Percentiles rank a stretch among this genome's conserved stretches.
phyloP scores from a whole-genome alignment of 2,797 vertebrate genomes.

The Rhinatrema bivittatum region DNA sequence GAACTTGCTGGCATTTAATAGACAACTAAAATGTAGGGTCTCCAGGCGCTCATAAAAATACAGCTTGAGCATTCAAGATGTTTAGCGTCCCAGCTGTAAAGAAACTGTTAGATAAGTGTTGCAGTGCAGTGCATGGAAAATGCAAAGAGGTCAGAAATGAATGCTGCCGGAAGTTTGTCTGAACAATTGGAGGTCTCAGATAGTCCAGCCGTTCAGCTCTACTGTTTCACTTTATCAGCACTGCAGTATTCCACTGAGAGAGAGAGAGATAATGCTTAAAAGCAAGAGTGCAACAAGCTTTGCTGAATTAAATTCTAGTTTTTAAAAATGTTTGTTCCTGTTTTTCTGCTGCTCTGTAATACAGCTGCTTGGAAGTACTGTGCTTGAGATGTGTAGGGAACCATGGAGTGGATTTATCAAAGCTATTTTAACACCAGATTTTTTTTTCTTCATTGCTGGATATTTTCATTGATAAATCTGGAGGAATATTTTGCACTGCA shows the following conservation, averaged over 20 bases:
- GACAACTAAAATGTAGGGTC: conserved; percentile 75
- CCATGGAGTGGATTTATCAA: no score
- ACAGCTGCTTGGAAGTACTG: no score
- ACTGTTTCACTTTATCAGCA: conserved; percentile 22
- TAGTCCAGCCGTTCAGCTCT: conserved; percentile 21
- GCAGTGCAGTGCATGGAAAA: conserved; percentile 51
- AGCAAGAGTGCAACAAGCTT: no score
- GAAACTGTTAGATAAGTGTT: conserved; percentile 67
- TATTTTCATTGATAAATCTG: no score
- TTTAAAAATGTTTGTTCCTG: no score
- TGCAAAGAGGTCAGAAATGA: conserved; percentile 47
- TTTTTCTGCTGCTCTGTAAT: no score
- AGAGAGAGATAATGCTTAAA: no score
- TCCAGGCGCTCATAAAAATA: conserved; percentile 69
- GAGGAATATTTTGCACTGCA: no score
- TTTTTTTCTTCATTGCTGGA: no score
- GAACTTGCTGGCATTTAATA: conserved; percentile 79
- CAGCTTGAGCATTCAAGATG: conserved; percentile 76
- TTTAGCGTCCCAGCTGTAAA: conserved; percentile 57
- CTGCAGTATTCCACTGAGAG: conserved; percentile 31
- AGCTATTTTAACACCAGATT: no score
- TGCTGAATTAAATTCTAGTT: no score
- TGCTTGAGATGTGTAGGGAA: no score
- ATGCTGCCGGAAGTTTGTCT: conserved; percentile 40
- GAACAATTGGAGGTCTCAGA: conserved; percentile 43